Conservation (phyloP, 2,888 invertebrate species). For the Unio pictorum region DNA sequence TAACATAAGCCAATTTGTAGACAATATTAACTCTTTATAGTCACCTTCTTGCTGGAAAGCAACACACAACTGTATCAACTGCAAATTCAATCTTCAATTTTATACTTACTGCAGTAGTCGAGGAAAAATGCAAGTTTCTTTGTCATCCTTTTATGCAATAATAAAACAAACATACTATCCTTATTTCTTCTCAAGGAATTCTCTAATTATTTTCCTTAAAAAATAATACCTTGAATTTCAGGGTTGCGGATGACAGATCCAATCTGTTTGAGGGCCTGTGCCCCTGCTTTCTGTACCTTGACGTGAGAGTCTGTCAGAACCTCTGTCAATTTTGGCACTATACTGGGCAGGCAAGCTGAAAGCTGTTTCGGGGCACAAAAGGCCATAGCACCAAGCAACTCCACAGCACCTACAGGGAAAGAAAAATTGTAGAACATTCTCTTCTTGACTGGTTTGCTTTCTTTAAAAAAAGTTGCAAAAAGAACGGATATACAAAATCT, state of each 20-base stretch:
- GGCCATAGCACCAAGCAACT: conserved; percentile 97
- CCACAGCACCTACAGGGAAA: conserved; percentile 84
- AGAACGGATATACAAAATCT: not conserved
- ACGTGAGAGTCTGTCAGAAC: conserved; percentile 97
- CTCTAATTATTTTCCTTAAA: no score
- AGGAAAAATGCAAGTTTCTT: no score
- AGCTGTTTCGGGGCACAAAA: conserved; percentile 99
- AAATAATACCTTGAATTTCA: conserved; percentile 80
- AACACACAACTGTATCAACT: no score
- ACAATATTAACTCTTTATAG: no score
- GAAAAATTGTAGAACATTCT: not conserved
- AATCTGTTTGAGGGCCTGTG: conserved; percentile 94
- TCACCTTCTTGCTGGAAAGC: no score
- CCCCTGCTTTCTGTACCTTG: conserved; percentile 96
- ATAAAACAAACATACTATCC: no score
- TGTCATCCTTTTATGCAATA: no score
- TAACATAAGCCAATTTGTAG: no score
- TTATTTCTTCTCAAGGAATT: no score
- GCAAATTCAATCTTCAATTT: no score
- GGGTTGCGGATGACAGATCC: conserved; percentile 98
- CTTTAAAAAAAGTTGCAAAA: not conserved
- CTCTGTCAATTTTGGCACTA: conserved; percentile 97
- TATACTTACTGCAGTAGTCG: no score
- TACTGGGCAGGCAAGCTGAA: conserved; percentile 96
- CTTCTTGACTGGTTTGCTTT: not conserved